phyloP scores from a whole-genome alignment of 1,140 invertebrate genomes.

The Bombus vancouverensis region DNA sequence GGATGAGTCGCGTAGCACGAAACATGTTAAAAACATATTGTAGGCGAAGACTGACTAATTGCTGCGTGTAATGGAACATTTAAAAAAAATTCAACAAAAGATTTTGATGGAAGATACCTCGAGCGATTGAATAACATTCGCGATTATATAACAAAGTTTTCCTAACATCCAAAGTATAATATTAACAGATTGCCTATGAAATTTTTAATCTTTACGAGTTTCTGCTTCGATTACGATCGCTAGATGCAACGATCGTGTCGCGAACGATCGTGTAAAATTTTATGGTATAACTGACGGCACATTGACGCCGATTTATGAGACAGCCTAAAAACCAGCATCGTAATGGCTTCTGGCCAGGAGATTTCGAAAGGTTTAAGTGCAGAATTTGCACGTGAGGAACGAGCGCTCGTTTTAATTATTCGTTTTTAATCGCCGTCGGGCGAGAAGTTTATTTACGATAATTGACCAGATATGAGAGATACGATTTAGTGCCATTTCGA shows the following conservation, averaged over 20 bases:
- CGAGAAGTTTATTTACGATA: constrained; percentile 1
- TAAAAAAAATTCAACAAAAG: neutral
- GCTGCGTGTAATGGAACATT: no score
- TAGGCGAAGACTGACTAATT: no score
- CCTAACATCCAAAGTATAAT: neutral
- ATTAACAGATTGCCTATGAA: neutral
- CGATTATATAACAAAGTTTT: neutral
- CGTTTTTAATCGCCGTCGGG: neutral
- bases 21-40: neutral
- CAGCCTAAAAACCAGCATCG: neutral
- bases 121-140: neutral
- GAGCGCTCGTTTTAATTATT: neutral
- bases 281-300: neutral
- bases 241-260: no score
- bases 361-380: neutral
- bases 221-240: neutral
- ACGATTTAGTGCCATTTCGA: neutral
- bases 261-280: no score
- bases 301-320: neutral
- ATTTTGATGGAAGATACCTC: neutral
- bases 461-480: neutral
- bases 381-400: neutral
- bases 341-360: neutral
- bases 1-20: neutral
- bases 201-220: neutral